These are phyloP conservation scores for Acanthaster planci DNA, from an alignment of 35 echinoderm and acorn worm species.

Conservation along the genomic window DNA sequence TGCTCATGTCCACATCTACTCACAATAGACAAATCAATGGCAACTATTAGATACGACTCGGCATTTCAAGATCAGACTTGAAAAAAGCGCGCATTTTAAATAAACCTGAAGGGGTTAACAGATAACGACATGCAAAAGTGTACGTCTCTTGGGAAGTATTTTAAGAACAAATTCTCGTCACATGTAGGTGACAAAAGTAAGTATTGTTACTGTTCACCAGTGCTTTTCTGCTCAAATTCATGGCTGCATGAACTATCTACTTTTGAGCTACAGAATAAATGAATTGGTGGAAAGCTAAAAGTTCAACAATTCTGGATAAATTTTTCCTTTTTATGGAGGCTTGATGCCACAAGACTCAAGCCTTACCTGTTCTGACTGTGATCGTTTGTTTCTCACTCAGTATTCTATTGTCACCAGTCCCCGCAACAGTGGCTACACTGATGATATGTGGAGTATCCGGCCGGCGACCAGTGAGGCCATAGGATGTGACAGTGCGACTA, in stretches of 20 bases:
- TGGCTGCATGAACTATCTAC: no score
- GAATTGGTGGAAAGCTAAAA: no score
- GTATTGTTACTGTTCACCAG: no score
- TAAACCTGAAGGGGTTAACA: not conserved
- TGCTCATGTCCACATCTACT: slow-evolving; percentile 1
- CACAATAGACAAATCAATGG: not conserved
- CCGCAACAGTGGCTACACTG: slow-evolving; percentile 31
- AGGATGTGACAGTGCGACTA: not conserved
- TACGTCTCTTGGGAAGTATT: no score
- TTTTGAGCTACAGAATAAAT: no score
- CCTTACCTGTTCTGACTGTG: slow-evolving; percentile 33
- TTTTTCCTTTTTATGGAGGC: no score
- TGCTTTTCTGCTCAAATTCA: no score
- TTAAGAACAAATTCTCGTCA: no score
- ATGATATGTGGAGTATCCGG: slow-evolving; percentile 42
- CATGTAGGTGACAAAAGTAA: no score
- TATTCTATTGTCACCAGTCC: not conserved
- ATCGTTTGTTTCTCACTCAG: slow-evolving; percentile 35
- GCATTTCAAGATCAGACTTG: no score
- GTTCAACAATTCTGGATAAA: no score
- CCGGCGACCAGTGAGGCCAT: not conserved
- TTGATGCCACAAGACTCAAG: not conserved
- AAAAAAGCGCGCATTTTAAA: not conserved
- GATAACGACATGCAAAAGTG: not conserved
- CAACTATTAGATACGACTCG: no score